phyloP scores from a whole-genome alignment of 2,797 vertebrate genomes.

The Siniperca obscura region DNA sequence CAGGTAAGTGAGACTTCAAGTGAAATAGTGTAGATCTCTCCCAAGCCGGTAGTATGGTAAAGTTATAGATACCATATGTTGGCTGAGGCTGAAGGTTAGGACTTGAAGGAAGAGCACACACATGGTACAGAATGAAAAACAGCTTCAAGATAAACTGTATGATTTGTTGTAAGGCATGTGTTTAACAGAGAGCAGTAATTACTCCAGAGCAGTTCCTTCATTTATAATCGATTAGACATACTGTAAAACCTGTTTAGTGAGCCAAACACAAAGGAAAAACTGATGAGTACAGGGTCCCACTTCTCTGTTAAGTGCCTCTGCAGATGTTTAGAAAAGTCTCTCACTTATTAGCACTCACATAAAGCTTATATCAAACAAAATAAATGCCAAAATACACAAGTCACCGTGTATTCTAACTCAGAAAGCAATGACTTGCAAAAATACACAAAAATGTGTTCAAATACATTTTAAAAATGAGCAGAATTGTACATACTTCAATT shows the following conservation, averaged over 20 bases:
- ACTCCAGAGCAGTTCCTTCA: slow-evolving; percentile 39
- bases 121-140: slow-evolving; percentile 34
- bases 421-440: not conserved
- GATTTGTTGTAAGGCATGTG: slow-evolving; percentile 34
- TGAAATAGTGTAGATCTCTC: slow-evolving; percentile 43
- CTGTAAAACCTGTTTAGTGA: slow-evolving; percentile 38
- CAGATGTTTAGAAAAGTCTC: slow-evolving; percentile 41
- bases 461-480: not conserved
- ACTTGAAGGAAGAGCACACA: slow-evolving; percentile 33
- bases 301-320: slow-evolving; percentile 23
- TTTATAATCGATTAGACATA: slow-evolving; percentile 60
- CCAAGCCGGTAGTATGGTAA: slow-evolving; percentile 9
- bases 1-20: slow-evolving; percentile 26
- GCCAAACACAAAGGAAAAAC: slow-evolving; percentile 45
- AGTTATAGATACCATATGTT: slow-evolving; percentile 49
- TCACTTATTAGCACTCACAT: slow-evolving; percentile 13
- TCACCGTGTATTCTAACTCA: not conserved
- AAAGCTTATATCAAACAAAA: slow-evolving; percentile 24
- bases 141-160: slow-evolving; percentile 40
- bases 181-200: slow-evolving; percentile 52
- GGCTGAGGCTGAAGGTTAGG: slow-evolving; percentile 19
- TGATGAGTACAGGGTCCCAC: slow-evolving; percentile 3
- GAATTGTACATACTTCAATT: not conserved
- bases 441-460: not conserved
- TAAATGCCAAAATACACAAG: slow-evolving; percentile 4